Conservation (phyloP, 2,797 vertebrate genomes). For the Chaetodon trifasciatus region DNA sequence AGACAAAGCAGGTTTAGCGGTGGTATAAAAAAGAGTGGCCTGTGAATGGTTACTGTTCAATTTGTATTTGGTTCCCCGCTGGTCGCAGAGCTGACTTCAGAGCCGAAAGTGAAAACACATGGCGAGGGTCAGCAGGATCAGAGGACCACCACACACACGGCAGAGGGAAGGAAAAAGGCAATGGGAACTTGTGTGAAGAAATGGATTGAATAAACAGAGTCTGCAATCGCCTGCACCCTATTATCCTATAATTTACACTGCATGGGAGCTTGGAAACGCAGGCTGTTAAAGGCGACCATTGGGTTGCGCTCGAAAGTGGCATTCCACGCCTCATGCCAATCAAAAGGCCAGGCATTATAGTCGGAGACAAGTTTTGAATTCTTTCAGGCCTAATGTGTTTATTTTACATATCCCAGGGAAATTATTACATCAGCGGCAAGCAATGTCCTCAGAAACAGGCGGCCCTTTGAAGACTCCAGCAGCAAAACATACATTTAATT, state of each 20-base stretch:
- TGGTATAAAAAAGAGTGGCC: conserved; percentile 91
- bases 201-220: conserved; percentile 98
- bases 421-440: conserved; percentile 94
- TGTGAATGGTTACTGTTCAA: conserved; percentile 99
- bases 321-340: conserved; percentile 88
- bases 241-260: conserved; percentile 98
- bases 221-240: conserved; percentile 95
- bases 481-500: conserved; percentile 92
- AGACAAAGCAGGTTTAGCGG: conserved; percentile 94
- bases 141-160: conserved; percentile 97
- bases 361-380: conserved; percentile 93
- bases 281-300: conserved; percentile 87
- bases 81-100: conserved; percentile 99
- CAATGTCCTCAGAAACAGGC: conserved; percentile 85
- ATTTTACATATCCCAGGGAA: conserved; percentile 95
- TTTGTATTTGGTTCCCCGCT: conserved; percentile 99
- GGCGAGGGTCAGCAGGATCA: conserved; percentile 98
- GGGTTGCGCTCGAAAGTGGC: conserved; percentile 85
- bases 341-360: conserved; percentile 87
- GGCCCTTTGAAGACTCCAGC: conserved; percentile 88
- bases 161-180: conserved; percentile 90
- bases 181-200: conserved; percentile 97
- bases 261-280: conserved; percentile 91
- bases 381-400: conserved; percentile 94
- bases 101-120: conserved; percentile 99